Conservation (phyloP, 2,797 vertebrate species). For the Rhinella marina region DNA sequence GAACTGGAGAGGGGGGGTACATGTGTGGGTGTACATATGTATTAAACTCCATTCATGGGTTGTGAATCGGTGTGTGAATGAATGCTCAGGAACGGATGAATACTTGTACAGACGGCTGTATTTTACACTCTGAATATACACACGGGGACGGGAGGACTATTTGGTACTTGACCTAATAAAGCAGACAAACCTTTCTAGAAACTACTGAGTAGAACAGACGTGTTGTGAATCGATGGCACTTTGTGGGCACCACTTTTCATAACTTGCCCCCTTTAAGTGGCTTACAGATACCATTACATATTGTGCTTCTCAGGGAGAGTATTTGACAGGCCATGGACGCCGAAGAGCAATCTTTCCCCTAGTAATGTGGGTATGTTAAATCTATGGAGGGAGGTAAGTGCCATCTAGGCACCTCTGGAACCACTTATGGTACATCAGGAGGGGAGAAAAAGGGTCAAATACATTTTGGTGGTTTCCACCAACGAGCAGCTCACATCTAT, state of each 20-base stretch:
- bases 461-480: not conserved
- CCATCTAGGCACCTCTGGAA: not conserved
- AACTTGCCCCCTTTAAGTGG: not conserved
- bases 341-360: not conserved
- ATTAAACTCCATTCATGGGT: not conserved
- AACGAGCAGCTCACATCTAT: not conserved
- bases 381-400: not conserved
- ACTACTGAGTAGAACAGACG: not conserved
- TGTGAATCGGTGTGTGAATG: not conserved
- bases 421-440: not conserved
- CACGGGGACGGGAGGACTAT: not conserved
- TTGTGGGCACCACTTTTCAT: not conserved
- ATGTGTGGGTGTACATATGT: slow-evolving; percentile 15
- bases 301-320: slow-evolving; percentile 16
- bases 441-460: too few species aligned
- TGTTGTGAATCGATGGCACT: not conserved
- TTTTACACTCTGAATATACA: not conserved
- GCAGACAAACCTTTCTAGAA: not conserved
- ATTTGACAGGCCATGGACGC: not conserved
- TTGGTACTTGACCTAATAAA: not conserved
- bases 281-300: not conserved
- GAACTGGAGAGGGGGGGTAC: slow-evolving; percentile 13
- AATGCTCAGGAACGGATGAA: not conserved
- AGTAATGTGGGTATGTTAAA: not conserved
- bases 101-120: slow-evolving; percentile 1